Conservation (phyloP, 2,113 vertebrate genomes). For the Danio rerio region DNA sequence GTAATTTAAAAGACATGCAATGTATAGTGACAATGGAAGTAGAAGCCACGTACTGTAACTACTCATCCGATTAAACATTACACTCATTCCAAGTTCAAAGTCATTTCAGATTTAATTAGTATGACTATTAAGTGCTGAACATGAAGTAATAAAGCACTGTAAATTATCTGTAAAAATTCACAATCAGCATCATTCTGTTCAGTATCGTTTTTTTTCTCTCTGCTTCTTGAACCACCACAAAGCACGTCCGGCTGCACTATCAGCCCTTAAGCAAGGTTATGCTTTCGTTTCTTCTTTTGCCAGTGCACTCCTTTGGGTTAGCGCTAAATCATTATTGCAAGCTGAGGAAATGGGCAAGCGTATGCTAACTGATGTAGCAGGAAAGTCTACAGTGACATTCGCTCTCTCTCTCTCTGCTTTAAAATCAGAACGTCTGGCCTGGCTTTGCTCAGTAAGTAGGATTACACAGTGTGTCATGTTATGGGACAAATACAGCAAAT, state of each 20-base stretch:
- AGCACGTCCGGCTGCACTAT: background rate
- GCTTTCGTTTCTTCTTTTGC: constrained; percentile 13
- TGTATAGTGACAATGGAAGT: constrained; percentile 2
- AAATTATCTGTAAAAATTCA: constrained; percentile 78
- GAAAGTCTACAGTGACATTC: background rate
- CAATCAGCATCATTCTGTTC: constrained; percentile 29
- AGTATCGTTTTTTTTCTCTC: background rate
- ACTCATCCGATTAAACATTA: constrained; percentile 43
- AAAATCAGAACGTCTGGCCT: background rate
- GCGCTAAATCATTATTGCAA: constrained; percentile 10
- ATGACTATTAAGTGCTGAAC: constrained; percentile 62
- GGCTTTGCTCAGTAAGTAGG: background rate
- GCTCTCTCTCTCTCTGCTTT: background rate
- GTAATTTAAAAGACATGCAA: background rate
- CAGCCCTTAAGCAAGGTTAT: constrained; percentile 10
- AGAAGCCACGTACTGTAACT: background rate
- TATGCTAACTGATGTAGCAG: constrained; percentile 17
- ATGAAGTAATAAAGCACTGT: constrained; percentile 57
- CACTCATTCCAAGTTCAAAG: constrained; percentile 44
- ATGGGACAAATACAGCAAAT: background rate
- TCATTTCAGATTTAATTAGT: constrained; percentile 65
- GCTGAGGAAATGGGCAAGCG: background rate
- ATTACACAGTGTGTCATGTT: background rate
- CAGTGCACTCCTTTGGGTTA: constrained; percentile 34
- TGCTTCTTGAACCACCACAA: constrained; percentile 11